A percentile compares a stretch with the other conserved stretches of the same genome.
Conservation (phyloP, 2,888 invertebrate genomes). For the Anthoptus insignis region DNA sequence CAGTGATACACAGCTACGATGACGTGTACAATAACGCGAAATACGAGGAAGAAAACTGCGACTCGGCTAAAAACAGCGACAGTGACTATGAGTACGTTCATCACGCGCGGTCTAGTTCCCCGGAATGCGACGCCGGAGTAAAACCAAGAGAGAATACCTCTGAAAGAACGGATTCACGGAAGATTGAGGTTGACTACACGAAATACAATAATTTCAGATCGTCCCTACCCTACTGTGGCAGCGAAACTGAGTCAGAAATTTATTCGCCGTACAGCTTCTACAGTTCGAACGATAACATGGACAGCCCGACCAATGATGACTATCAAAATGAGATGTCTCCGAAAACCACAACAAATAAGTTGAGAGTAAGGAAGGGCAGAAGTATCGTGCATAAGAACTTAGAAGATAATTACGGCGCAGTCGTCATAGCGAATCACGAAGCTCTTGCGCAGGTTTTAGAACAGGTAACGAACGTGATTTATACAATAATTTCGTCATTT, state of each 20-base stretch:
- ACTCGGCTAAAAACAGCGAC: slow-evolving; percentile 85
- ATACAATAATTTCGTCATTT: background rate
- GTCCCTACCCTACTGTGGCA: slow-evolving; percentile 93
- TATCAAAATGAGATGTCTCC: slow-evolving; percentile 77
- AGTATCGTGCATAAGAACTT: slow-evolving; percentile 95
- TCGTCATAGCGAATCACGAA: slow-evolving; percentile 96
- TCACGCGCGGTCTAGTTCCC: slow-evolving; percentile 89
- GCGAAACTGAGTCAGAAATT: slow-evolving; percentile 94
- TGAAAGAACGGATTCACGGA: slow-evolving; percentile 66
- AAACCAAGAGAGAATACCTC: slow-evolving; percentile 69
- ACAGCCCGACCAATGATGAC: slow-evolving; percentile 74
- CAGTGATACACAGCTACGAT: slow-evolving; percentile 81
- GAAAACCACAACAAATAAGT: slow-evolving; percentile 87
- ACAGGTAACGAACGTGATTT: slow-evolving; percentile 87
- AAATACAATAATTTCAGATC: slow-evolving; percentile 88
- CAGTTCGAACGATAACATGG: slow-evolving; percentile 87
- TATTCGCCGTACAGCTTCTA: slow-evolving; percentile 94
- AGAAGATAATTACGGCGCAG: slow-evolving; percentile 97
- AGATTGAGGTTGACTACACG: slow-evolving; percentile 82
- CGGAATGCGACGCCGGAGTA: slow-evolving; percentile 89
- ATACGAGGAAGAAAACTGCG: slow-evolving; percentile 78
- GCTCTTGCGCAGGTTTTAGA: slow-evolving; percentile 96
- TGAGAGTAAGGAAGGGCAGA: slow-evolving; percentile 92
- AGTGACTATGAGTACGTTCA: slow-evolving; percentile 89
- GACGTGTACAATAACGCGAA: slow-evolving; percentile 81